Conservation (phyloP, 2,797 vertebrate species). For the Nannoperca obscura region DNA sequence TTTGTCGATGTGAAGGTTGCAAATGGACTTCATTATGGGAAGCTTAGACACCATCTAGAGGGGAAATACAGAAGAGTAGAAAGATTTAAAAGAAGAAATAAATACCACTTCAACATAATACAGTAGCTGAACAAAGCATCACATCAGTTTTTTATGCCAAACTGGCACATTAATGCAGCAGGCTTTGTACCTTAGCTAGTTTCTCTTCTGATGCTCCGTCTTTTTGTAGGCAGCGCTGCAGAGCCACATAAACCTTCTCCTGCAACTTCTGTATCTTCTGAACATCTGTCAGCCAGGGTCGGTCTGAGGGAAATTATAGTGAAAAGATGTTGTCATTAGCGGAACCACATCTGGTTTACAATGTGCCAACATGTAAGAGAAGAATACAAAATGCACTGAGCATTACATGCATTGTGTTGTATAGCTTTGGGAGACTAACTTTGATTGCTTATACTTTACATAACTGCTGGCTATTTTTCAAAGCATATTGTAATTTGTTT, state of each 20-base stretch:
- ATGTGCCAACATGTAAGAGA: background rate
- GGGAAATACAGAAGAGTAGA: conserved; percentile 9
- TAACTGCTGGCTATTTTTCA: background rate
- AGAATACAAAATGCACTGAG: background rate
- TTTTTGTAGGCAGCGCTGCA: conserved; percentile 91
- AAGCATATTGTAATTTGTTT: background rate
- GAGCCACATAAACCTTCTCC: conserved; percentile 90
- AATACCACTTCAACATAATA: background rate
- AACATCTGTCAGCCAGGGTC: conserved; percentile 90
- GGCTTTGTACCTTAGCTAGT: conserved; percentile 87
- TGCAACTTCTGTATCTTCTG: conserved; percentile 93
- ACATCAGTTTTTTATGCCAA: background rate
- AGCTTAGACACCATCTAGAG: conserved; percentile 92
- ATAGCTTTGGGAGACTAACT: background rate
- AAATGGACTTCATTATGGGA: conserved; percentile 92
- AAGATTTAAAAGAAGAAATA: conserved; percentile 12
- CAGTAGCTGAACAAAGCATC: background rate
- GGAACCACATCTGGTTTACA: background rate
- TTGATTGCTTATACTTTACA: background rate
- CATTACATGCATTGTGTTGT: background rate
- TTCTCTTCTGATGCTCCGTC: conserved; percentile 88
- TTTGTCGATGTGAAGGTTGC: conserved; percentile 94
- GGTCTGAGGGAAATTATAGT: conserved; percentile 79
- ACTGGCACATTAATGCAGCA: background rate
- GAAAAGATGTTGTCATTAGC: conserved; percentile 1